Base-by-base conservation (phyloP, 2,888 invertebrate species). In the Tanypteryx hageni region DNA sequence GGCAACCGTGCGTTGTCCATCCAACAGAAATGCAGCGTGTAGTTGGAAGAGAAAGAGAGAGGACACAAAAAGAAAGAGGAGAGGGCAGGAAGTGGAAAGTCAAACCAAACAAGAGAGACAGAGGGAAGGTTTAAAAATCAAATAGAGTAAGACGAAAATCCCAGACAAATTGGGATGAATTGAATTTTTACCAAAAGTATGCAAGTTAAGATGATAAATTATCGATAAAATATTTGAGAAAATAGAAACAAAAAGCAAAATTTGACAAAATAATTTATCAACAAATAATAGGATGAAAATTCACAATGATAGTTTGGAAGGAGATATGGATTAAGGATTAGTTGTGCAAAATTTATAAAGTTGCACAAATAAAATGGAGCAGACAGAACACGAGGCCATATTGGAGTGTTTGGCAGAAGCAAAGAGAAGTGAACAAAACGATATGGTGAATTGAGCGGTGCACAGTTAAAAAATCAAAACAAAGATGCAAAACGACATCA, bases 1-100 rank as follows among this genome's bases (percentile, higher is more conserved):
- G 56, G 16, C 13, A 61, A 86, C 8, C 27, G 27, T 13, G 18
- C 31, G 31, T 18, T 31, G 64, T 89, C 56, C 89, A 56, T 44
- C 31, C 44, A 68, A n/a, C 18, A 64, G 44, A 44, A 89, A 44
- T 64, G 89, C 56, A 61, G 89, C 64, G 64, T 68, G 89, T 68
- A 64, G 64, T 89, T 44, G 31, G 44, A 89, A 68, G 64, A n/a
- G n/a, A 13, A 44, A 44, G n/a, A 85, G 5, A 31, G 11, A 64
- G 64, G 64, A 13, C 1, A 10, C 10, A 61, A 31, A 16, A 16
- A n/a, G 68, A 27, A 13, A 44, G 64, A 11, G 89, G 27, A 14
- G n/a, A 44, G 16, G 68, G 22, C 14, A 68, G 89, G 31, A 59
- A 31, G 31, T 82, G 31, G 22, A 18, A 64, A 8, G n/a, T n/a